Base-by-base conservation (phyloP, 2,113 vertebrate species). In the Crotalus helleri region DNA sequence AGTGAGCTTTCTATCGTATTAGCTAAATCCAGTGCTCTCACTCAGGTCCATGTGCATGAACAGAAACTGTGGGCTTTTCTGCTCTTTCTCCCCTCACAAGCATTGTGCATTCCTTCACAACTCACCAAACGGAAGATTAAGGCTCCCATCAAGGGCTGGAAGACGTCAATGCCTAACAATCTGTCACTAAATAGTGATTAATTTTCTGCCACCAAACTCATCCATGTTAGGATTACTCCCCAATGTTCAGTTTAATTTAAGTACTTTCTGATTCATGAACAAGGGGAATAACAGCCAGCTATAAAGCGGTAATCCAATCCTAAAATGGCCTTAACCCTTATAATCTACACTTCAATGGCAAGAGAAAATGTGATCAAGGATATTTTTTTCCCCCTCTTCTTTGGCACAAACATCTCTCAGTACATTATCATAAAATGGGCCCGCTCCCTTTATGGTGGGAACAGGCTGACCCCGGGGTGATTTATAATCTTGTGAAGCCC, bases 401-500 rank as follows among this genome's bases (percentile, higher is more conserved):
- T 69, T 61, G 97, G 98, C 97, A 97, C 97, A 97, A 97, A 97
- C 98, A 97, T 98, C 98, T 98, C 98, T 98, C 98, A 98, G 98
- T 98, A 98, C 97, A 98, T 98, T 98, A 98, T 98, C 98, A 98
- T 96, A 97, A 98, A 97, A 98, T 93, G 94, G 97, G 95, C 96
- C 97, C 97, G 97, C 96, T 98, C 96, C 97, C 97, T 98, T 98
- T 98, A 98, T 97, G 98, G 98, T 98, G 98, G 98, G 99, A 99
- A 99, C 98, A 97, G 95, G 97, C 97, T 97, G 98, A 99, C 99
- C 99, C 96, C 92, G 91, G 98, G 98, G 98, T 98, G 98, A 98
- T 98, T 98, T 98, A 98, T 98, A 99, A 99, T 99, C 99, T 98
- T 97, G 98, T 98, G 98, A 98, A 98, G 98, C 98, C 96, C 97